Percentiles rank a stretch among this genome's conserved stretches.
Conservation (phyloP, 2,888 invertebrate genomes). For the Hyposoter dolosus region DNA sequence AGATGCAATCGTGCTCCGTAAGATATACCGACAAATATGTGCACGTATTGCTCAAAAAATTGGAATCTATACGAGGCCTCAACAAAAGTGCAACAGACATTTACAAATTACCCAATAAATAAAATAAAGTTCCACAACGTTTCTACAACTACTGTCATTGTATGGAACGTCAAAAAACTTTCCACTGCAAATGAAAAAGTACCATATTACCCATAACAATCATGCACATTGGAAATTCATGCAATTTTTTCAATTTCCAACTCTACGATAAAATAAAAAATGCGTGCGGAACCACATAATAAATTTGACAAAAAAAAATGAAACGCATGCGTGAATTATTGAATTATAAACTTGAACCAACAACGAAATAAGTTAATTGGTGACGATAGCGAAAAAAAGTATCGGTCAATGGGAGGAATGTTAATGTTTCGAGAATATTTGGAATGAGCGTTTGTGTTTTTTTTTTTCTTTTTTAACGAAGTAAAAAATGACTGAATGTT, state of each 20-base stretch:
- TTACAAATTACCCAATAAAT: neutral
- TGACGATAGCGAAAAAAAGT: constrained; percentile 34
- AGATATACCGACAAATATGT: neutral
- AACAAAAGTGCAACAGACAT: neutral
- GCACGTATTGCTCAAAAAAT: neutral
- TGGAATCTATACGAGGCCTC: neutral
- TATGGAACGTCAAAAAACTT: neutral
- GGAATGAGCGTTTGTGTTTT: neutral
- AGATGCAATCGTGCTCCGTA: neutral
- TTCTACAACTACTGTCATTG: neutral
- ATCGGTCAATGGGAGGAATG: constrained; percentile 5
- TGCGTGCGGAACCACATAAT: neutral
- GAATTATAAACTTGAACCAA: neutral
- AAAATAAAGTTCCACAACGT: neutral
- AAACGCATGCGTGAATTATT: neutral
- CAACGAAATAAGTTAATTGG: neutral
- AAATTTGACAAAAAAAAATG: neutral
- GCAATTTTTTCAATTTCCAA: neutral
- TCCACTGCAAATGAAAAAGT: neutral
- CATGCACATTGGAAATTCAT: neutral
- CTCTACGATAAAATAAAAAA: neutral
- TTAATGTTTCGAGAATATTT: constrained; percentile 15
- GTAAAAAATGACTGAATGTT: constrained; percentile 25
- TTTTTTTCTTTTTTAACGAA: constrained; percentile 7
- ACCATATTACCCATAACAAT: neutral